These are phyloP conservation scores for Geococcyx californianus DNA, from an alignment of 2,113 vertebrate genomes.

Conservation along the genomic window DNA sequence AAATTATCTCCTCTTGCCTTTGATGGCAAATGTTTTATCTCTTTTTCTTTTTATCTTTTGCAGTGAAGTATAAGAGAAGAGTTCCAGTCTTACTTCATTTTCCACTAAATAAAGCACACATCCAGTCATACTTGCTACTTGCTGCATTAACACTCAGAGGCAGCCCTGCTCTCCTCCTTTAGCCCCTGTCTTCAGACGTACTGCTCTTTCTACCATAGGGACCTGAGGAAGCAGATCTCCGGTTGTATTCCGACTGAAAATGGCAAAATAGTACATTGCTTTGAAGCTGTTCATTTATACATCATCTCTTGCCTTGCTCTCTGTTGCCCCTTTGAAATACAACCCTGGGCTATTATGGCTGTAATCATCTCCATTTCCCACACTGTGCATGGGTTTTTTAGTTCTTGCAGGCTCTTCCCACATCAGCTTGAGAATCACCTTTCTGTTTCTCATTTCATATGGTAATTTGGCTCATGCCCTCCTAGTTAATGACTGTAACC, in stretches of 20 bases:
- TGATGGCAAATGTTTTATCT: not conserved
- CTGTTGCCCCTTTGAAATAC: not conserved
- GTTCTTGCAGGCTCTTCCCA: not conserved
- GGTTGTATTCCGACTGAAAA: not conserved
- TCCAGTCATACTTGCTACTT: not conserved
- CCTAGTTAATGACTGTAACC: not conserved
- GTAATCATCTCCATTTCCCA: not conserved
- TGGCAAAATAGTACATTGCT: not conserved
- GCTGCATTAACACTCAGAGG: not conserved
- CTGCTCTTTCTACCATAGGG: not conserved
- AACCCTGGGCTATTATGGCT: not conserved
- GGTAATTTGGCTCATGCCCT: not conserved
- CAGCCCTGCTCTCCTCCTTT: not conserved
- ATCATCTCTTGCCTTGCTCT: not conserved
- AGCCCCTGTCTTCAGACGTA: not conserved
- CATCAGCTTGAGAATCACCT: not conserved
- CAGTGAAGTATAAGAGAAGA: not conserved
- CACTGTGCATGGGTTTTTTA: fast-evolving
- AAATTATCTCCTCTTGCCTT: not conserved
- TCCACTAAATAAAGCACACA: not conserved
- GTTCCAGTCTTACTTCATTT: not conserved
- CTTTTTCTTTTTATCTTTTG: not conserved
- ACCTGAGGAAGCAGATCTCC: not conserved
- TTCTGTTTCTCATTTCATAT: not conserved
- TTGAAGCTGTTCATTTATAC: not conserved